A percentile compares a stretch with the other conserved stretches of the same genome.
Evolutionary conservation across 2,113 vertebrate species (phyloP).

Genomic region (Zosterops hypoxanthus): DNA sequence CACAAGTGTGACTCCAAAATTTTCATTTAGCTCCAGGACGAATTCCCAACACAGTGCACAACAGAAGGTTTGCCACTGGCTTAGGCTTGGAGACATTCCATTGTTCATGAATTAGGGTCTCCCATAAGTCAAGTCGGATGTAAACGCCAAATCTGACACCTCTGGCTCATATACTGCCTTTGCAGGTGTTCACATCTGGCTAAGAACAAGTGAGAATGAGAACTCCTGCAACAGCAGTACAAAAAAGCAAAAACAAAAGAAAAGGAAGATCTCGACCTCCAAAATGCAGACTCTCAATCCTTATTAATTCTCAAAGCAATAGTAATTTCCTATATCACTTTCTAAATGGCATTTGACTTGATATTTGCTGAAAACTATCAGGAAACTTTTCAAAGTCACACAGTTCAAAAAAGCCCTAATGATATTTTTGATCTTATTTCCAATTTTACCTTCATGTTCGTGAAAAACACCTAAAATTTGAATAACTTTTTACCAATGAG

Average conservation of each 20-base stretch:
- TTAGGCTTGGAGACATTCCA: slow-evolving; percentile 30
- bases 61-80: slow-evolving; percentile 47
- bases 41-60: slow-evolving; percentile 34
- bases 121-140: slow-evolving; percentile 34
- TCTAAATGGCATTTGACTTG: slow-evolving; percentile 15
- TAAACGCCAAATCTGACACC: slow-evolving; percentile 67
- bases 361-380: slow-evolving; percentile 6
- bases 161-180: slow-evolving; percentile 44
- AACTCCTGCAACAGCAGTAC: slow-evolving; percentile 59
- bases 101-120: slow-evolving; percentile 48
- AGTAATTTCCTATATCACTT: slow-evolving; percentile 36
- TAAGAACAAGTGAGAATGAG: slow-evolving; percentile 57
- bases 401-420: not conserved
- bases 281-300: not conserved
- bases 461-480: not conserved
- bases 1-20: not conserved
- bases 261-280: slow-evolving; percentile 3
- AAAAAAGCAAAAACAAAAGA: slow-evolving; percentile 25
- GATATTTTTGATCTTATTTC: not conserved
- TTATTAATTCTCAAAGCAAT: slow-evolving; percentile 45
- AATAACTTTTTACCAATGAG: not conserved
- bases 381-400: not conserved
- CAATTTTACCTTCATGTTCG: not conserved
- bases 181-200: slow-evolving; percentile 71
- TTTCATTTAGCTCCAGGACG: not conserved